Percentiles rank a stretch among this genome's conserved stretches.
These are phyloP conservation scores for Cacoxenus indagator DNA, from an alignment of 2,888 invertebrate species.

Conservation along the genomic window DNA sequence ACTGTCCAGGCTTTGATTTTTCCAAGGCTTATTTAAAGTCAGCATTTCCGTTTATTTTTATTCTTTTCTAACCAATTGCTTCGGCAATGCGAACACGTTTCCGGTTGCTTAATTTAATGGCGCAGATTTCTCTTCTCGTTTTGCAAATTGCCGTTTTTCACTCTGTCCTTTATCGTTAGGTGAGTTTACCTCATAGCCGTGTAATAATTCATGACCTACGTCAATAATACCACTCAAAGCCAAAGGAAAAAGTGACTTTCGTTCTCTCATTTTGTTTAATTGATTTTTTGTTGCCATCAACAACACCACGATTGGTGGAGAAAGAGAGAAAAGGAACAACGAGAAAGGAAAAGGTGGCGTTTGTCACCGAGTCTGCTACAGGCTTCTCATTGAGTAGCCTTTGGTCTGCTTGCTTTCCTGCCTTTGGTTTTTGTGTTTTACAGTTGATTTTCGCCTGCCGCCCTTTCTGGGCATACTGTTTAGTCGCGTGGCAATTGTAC, in stretches of 20 bases:
- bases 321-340: too few relatives aligned
- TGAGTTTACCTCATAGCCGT: not conserved
- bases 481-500: slow-evolving; percentile 18
- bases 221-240: slow-evolving; percentile 35
- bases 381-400: slow-evolving; percentile 31
- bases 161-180: not conserved
- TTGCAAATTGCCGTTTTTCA: not conserved
- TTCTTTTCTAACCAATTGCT: slow-evolving; percentile 42
- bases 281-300: slow-evolving; percentile 52
- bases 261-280: slow-evolving; percentile 43
- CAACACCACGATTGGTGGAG: not conserved
- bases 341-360: too few relatives aligned
- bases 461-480: not conserved
- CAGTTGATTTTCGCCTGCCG: not conserved
- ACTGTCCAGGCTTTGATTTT: slow-evolving; percentile 4
- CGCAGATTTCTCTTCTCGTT: slow-evolving; percentile 38
- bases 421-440: too few relatives aligned
- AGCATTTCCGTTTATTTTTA: slow-evolving; percentile 50
- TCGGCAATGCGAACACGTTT: slow-evolving; percentile 43
- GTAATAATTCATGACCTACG: slow-evolving; percentile 29
- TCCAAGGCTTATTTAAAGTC: slow-evolving; percentile 30
- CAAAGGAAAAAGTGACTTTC: slow-evolving; percentile 28
- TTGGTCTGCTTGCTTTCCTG: slow-evolving; percentile 23
- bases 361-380: slow-evolving; percentile 23
- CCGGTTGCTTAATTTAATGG: slow-evolving; percentile 59